Percentiles rank a stretch among this genome's conserved stretches.
These are phyloP conservation scores for Noturus placidus DNA, from an alignment of 2,113 vertebrate genomes.

Conservation along the genomic window DNA sequence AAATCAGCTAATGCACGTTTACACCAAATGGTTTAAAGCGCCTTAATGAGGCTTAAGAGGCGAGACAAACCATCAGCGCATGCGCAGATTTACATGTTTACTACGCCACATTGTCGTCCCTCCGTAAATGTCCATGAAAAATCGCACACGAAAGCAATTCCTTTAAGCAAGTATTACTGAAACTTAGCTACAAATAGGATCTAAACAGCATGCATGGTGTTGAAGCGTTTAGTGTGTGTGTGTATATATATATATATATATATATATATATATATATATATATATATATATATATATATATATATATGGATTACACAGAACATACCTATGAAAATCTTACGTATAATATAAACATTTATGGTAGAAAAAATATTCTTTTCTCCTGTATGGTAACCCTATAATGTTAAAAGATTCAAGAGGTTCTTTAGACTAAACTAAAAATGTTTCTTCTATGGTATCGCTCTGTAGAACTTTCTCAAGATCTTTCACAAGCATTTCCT, in stretches of 20 bases:
- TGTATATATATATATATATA: too few relatives aligned
- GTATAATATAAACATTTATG: neutral
- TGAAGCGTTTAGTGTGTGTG: too few relatives aligned
- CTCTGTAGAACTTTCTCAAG: neutral
- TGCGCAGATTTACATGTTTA: neutral
- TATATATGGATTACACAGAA: neutral
- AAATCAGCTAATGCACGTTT: neutral
- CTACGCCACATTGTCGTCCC: neutral
- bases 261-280: too few relatives aligned
- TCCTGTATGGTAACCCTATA: neutral
- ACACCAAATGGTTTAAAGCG: neutral
- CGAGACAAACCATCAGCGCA: conserved; percentile 1
- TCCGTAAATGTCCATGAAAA: neutral
- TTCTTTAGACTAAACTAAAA: neutral
- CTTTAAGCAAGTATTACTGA: neutral
- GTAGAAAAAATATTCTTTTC: neutral
- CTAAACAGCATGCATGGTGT: neutral
- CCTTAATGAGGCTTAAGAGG: neutral
- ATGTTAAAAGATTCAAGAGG: neutral
- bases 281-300: too few relatives aligned
- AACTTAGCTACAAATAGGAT: neutral
- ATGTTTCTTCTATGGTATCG: neutral
- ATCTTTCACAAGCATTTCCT: neutral
- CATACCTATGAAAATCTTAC: too few relatives aligned
- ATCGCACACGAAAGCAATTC: neutral